These are phyloP conservation scores for Drosophila helvetica DNA, from an alignment of 2,888 invertebrate species.

Conservation along the genomic window DNA sequence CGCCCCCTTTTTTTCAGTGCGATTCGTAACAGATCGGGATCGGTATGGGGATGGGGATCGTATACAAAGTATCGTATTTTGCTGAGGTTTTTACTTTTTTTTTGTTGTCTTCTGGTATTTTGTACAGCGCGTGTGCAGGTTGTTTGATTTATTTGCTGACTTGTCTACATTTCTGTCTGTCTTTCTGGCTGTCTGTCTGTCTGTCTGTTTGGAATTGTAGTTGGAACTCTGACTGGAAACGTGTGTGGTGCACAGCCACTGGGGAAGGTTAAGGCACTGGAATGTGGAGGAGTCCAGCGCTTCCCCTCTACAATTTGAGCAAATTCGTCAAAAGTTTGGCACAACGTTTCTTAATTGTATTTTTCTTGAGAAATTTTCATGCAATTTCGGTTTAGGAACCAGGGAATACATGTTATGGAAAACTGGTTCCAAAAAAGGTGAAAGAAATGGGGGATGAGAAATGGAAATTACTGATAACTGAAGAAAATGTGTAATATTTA, in stretches of 20 bases:
- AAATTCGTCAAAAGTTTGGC: too few relatives aligned
- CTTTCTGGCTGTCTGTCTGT: constrained; percentile 6
- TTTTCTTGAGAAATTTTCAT: too few relatives aligned
- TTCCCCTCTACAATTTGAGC: too few relatives aligned
- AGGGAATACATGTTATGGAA: too few relatives aligned
- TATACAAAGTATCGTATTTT: constrained; percentile 63
- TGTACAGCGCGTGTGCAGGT: constrained; percentile 75
- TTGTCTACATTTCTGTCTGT: constrained; percentile 43
- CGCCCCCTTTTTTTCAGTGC: constrained; percentile 51
- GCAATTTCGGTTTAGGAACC: too few relatives aligned
- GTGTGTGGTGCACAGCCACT: background rate
- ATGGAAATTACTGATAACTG: too few relatives aligned
- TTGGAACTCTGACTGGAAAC: background rate
- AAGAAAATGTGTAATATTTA: too few relatives aligned
- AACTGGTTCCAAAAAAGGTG: too few relatives aligned
- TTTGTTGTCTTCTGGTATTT: constrained; percentile 12
- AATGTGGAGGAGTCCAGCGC: background rate
- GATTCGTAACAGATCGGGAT: background rate
- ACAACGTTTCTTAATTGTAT: too few relatives aligned
- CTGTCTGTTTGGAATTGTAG: constrained; percentile 20
- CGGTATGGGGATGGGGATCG: constrained; percentile 6
- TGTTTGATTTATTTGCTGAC: constrained; percentile 71
- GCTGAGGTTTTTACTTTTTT: constrained; percentile 25
- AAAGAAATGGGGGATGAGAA: too few relatives aligned
- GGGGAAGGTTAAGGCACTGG: background rate